Evolutionary conservation across 2,888 invertebrate genomes (phyloP).

Genomic region (Plebejus melissa): DNA sequence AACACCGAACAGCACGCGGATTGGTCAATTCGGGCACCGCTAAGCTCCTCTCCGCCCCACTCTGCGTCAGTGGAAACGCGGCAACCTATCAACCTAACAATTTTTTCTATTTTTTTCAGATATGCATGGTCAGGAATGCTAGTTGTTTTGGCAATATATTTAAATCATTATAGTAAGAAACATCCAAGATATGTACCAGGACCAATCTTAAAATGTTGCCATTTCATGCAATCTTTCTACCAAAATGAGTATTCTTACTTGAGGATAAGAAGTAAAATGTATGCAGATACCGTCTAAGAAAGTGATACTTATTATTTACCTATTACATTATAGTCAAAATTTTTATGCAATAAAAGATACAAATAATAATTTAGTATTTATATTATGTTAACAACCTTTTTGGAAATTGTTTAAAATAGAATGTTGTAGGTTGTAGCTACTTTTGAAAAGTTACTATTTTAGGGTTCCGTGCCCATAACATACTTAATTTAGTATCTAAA

Average conservation of each 20-base stretch:
- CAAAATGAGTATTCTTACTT: slow-evolving; percentile 63
- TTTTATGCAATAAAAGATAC: not conserved
- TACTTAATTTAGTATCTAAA: too few relatives aligned
- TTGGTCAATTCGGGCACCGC: too few relatives aligned
- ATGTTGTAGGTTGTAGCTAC: too few relatives aligned
- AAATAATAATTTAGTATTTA: not conserved
- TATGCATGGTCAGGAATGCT: slow-evolving; percentile 94
- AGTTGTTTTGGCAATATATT: slow-evolving; percentile 93
- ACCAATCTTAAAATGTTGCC: slow-evolving; percentile 47
- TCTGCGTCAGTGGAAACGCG: too few relatives aligned
- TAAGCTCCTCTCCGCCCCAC: too few relatives aligned
- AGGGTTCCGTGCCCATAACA: too few relatives aligned
- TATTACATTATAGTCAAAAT: not conserved
- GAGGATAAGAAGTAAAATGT: slow-evolving; percentile 58
- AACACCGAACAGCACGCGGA: too few relatives aligned
- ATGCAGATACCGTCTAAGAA: slow-evolving; percentile 57
- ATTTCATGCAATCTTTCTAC: slow-evolving; percentile 50
- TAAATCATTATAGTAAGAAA: slow-evolving; percentile 94
- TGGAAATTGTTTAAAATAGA: too few relatives aligned
- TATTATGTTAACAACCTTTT: too few relatives aligned
- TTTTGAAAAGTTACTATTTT: too few relatives aligned
- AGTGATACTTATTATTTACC: not conserved
- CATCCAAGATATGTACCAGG: slow-evolving; percentile 67
- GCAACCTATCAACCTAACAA: too few relatives aligned
- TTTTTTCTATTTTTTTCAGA: slow-evolving; percentile 68